A percentile compares a stretch with the other conserved stretches of the same genome.
phyloP scores from a whole-genome alignment of 2,797 vertebrate species.

The Arctocebus calabarensis region DNA sequence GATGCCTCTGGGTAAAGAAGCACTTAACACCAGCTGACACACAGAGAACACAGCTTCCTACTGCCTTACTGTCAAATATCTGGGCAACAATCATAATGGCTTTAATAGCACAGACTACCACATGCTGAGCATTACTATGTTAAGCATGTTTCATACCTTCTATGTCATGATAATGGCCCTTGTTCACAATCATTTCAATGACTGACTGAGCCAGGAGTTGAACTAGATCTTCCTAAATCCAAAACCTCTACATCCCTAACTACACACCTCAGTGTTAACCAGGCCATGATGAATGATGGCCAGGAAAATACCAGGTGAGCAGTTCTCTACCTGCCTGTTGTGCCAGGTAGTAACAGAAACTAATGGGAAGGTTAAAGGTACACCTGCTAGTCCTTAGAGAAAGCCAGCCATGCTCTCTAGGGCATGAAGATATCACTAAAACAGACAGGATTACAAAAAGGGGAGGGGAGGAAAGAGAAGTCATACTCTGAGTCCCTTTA shows the following conservation, averaged over 20 bases:
- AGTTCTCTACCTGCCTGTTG: neutral
- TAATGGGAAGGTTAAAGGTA: neutral
- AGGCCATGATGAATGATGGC: neutral
- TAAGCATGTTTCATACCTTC: neutral
- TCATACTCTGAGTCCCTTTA: neutral
- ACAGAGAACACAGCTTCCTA: neutral
- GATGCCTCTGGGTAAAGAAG: neutral
- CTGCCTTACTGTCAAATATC: neutral
- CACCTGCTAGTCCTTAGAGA: neutral
- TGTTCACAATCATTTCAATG: neutral
- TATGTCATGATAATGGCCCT: neutral
- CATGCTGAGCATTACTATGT: neutral
- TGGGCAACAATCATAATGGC: neutral
- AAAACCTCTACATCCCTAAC: neutral
- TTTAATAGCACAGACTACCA: neutral
- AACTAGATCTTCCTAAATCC: neutral
- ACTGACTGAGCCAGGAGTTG: neutral
- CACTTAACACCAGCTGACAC: neutral
- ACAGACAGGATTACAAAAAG: neutral
- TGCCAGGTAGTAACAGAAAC: constrained; percentile 25
- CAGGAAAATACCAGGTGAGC: neutral
- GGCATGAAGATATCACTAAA: neutral
- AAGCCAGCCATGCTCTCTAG: neutral
- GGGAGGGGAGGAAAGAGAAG: neutral
- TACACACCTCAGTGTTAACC: neutral